Base-by-base conservation (phyloP, 2,113 vertebrate genomes). In the Varanus komodoensis region DNA sequence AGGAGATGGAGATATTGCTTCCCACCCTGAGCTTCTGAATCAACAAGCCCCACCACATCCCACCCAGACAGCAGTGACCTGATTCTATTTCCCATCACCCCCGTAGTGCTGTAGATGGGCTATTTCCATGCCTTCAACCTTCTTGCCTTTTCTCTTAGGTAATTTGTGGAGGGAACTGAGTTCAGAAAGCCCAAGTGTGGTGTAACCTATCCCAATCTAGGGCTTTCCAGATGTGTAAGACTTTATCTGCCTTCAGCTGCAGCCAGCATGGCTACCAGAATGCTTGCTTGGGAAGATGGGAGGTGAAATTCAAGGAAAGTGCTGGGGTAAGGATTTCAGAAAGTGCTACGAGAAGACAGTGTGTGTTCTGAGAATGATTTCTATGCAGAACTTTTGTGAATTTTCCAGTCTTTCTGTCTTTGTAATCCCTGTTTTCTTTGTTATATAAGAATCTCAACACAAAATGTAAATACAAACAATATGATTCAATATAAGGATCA, bases 21-120 rank as follows among this genome's bases (percentile, higher is more conserved):
- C 92, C 69, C 64, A 89, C 2, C 9, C 8, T 34, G 90, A 54
- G 44, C 54, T 79, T 69, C 52, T 91, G 75, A 48, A 29, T 0
- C 84, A 67, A 67, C 90, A 75, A 5, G 69, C 0, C 27, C 0
- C 77, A 92, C 9, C 54, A 84, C 14, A 1, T 3, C 6, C 11
- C 79, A 81, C 50, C 78, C 77, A 54, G n/a, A 88, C 0, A 89
- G 27, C 29, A 89, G 32, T 38, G 85, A 84, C 54, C 89, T 69
- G 89, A 68, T 52, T 67, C 38, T 29, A 23, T 38, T 89, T 74
- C 12, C 32, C 44, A 50, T 52, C 14, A 17, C 48, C 32, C n/a
- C 19, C 9, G 64, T 8, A 8, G 12, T 34, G 17, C 64, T 34
- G 23, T 15, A 71, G 27, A n/a, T 15, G 48, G 50, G 5, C 27